Evolutionary conservation across 2,113 vertebrate genomes (phyloP).

Genomic region (Columbina picui): DNA sequence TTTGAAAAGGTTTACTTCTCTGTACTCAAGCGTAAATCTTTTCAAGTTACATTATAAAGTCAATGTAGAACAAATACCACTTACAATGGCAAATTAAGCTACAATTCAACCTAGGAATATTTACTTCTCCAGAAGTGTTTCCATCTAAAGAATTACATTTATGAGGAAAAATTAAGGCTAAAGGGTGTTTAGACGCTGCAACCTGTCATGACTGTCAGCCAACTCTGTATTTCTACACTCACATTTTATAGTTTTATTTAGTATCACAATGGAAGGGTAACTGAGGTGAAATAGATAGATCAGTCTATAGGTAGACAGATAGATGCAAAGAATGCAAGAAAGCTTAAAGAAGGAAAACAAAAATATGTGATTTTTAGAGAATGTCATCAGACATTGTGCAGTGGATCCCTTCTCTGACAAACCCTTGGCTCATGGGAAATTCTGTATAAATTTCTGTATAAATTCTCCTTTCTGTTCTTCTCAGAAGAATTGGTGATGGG

Average conservation of each 20-base stretch:
- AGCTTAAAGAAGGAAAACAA: background rate
- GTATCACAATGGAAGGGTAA: background rate
- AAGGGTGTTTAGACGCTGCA: background rate
- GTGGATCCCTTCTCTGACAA: background rate
- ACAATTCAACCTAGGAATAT: background rate
- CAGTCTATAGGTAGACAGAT: background rate
- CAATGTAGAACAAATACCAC: background rate
- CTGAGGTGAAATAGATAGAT: background rate
- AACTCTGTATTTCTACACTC: background rate
- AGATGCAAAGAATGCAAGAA: background rate
- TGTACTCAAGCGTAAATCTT: background rate
- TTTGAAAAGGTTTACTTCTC: background rate
- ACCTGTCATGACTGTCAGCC: background rate
- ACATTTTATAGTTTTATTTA: background rate
- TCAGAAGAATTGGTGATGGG: background rate
- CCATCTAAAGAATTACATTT: background rate
- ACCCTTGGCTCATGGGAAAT: background rate
- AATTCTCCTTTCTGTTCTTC: background rate
- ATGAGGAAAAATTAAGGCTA: background rate
- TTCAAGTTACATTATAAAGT: background rate
- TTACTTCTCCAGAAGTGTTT: background rate
- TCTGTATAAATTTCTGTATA: background rate
- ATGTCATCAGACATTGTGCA: background rate
- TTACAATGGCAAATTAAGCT: background rate
- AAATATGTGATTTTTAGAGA: background rate